These are phyloP conservation scores for Clytia hemisphaerica DNA, from an alignment of 30 jellyfish, hydroid and myxozoan species.

Conservation along the genomic window DNA sequence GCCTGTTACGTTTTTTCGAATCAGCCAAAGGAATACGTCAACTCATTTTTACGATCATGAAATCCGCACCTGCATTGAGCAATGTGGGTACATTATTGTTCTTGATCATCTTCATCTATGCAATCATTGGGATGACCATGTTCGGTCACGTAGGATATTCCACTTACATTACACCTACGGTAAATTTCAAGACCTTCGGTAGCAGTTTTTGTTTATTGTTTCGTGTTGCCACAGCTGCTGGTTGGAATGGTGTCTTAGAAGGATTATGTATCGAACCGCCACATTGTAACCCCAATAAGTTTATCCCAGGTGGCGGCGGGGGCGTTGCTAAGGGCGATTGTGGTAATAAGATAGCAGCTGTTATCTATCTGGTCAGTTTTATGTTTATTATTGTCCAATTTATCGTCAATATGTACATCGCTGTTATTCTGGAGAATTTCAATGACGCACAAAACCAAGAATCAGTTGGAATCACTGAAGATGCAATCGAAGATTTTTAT, in stretches of 20 bases:
- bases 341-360: conserved; percentile 53
- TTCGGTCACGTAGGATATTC: conserved; percentile 44
- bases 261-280: conserved; percentile 67
- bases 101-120: conserved; percentile 75
- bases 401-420: conserved; percentile 78
- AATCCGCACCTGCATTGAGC: conserved; percentile 89
- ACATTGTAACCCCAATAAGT: conserved; percentile 28
- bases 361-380: conserved; percentile 46
- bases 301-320: neutral
- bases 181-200: conserved; percentile 72
- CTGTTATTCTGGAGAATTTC: conserved; percentile 77
- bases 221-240: conserved; percentile 85
- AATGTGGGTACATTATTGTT: conserved; percentile 80
- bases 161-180: conserved; percentile 60
- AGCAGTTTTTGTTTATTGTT: conserved; percentile 74
- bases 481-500: conserved; percentile 71
- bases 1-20: conserved; percentile 87
- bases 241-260: conserved; percentile 82
- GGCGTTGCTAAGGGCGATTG: conserved; percentile 29
- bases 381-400: conserved; percentile 54
- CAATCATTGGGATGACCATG: conserved; percentile 76
- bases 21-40: conserved; percentile 95
- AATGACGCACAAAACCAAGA: conserved; percentile 78
- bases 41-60: conserved; percentile 72
- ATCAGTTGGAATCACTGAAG: conserved; percentile 85